These are phyloP conservation scores for Auanema freiburgensis DNA, from an alignment of 2,888 invertebrate genomes.

Conservation along the genomic window DNA sequence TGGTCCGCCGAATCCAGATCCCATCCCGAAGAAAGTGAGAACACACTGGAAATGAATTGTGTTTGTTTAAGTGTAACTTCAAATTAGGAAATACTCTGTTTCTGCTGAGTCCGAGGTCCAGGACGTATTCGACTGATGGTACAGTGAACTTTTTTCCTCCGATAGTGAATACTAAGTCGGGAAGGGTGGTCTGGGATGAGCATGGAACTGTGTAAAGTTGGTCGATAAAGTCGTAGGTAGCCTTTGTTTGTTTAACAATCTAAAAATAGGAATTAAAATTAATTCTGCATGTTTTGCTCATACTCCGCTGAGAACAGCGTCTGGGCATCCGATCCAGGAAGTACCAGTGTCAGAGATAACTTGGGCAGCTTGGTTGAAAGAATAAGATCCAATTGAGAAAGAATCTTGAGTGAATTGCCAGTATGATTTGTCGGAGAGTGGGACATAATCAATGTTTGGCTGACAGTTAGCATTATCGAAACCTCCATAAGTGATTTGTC, in stretches of 20 bases:
- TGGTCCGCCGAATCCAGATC: too few species aligned
- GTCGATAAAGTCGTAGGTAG: constrained; percentile 34
- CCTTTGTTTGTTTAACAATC: constrained; percentile 37
- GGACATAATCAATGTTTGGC: constrained; percentile 41
- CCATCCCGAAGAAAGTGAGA: too few species aligned
- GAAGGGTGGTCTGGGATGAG: constrained; percentile 26
- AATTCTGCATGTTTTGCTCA: background rate
- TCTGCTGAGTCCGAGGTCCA: constrained; percentile 40
- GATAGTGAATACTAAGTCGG: constrained; percentile 48
- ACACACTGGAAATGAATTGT: too few species aligned
- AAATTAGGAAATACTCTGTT: too few species aligned
- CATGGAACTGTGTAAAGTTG: constrained; percentile 48
- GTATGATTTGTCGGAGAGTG: constrained; percentile 48
- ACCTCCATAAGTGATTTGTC: constrained; percentile 55
- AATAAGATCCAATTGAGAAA: constrained; percentile 40
- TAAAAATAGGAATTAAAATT: constrained; percentile 1
- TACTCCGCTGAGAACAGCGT: constrained; percentile 26
- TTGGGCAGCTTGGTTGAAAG: constrained; percentile 12
- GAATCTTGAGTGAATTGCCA: constrained; percentile 43
- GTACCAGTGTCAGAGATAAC: constrained; percentile 59
- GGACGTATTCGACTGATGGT: constrained; percentile 49
- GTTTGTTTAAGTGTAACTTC: too few species aligned
- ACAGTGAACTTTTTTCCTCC: constrained; percentile 42
- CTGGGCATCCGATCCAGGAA: constrained; percentile 48
- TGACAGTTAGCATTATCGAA: constrained; percentile 50